Conservation (phyloP, 2,113 vertebrate genomes). For the Mellivora capensis region DNA sequence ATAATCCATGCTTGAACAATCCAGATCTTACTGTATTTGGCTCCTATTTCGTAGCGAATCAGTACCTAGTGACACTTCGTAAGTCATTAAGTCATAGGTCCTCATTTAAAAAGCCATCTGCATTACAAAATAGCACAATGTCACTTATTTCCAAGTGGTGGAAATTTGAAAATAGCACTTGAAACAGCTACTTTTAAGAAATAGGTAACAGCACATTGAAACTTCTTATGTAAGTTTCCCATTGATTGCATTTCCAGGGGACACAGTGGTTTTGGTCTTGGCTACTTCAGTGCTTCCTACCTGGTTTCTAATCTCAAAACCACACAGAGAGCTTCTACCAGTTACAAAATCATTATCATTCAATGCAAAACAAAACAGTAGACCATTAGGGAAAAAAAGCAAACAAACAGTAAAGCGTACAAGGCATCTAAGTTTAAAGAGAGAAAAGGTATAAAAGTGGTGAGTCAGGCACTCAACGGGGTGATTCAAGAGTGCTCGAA, state of each 20-base stretch:
- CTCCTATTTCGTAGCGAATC: neutral
- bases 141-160: neutral
- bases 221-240: neutral
- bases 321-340: neutral
- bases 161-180: neutral
- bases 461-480: neutral
- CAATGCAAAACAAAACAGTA: conserved; percentile 9
- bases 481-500: neutral
- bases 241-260: conserved; percentile 25
- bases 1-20: neutral
- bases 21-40: neutral
- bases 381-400: too few species aligned
- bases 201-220: neutral
- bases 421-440: neutral
- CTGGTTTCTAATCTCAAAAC: conserved; percentile 29
- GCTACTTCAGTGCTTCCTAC: neutral
- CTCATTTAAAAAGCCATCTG: conserved; percentile 10
- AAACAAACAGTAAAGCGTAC: too few species aligned
- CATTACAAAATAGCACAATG: neutral
- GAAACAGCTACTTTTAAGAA: conserved; percentile 10
- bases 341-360: conserved; percentile 26
- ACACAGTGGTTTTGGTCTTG: conserved; percentile 35
- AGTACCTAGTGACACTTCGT: neutral
- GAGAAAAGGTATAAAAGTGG: neutral
- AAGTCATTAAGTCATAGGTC: neutral